Evolutionary conservation across 2,888 invertebrate species (phyloP).

Genomic region (Acanthopleura granulata): DNA sequence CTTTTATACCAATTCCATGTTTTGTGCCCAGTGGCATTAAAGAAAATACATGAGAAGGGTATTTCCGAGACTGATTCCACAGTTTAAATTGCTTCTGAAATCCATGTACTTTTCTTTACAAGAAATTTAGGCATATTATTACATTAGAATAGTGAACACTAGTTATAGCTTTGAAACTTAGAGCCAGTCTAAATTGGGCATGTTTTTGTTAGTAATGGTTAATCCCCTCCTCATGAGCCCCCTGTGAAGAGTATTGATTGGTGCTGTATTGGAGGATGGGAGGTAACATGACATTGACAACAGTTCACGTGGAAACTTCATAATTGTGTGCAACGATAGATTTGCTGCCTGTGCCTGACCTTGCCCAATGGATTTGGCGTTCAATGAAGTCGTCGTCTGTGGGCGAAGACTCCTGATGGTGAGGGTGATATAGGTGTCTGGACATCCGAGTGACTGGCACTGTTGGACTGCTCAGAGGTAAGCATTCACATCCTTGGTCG

Average conservation of each 20-base stretch:
- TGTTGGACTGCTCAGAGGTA: too few species aligned
- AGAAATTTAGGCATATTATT: too few species aligned
- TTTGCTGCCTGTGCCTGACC: neutral
- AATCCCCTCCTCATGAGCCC: neutral
- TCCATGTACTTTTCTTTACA: too few species aligned
- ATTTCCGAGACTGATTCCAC: too few species aligned
- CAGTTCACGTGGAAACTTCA: constrained; percentile 15
- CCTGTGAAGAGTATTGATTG: constrained; percentile 1
- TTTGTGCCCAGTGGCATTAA: too few species aligned
- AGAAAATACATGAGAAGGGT: too few species aligned
- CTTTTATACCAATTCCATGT: too few species aligned
- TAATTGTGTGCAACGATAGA: constrained; percentile 13
- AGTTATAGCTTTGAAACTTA: too few species aligned
- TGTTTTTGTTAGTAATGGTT: neutral
- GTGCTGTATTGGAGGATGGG: neutral
- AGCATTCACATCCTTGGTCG: too few species aligned
- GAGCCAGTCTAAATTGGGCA: too few species aligned
- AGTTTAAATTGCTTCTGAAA: too few species aligned
- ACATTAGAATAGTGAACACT: too few species aligned
- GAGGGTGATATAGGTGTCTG: constrained; percentile 8
- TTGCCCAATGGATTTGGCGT: constrained; percentile 2
- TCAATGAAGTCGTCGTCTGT: constrained; percentile 13
- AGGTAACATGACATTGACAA: constrained; percentile 13
- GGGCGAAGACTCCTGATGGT: neutral
- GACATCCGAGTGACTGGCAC: neutral